phyloP scores from a whole-genome alignment of 2,888 invertebrate species.

The Hirtodrosophila cameraria region DNA sequence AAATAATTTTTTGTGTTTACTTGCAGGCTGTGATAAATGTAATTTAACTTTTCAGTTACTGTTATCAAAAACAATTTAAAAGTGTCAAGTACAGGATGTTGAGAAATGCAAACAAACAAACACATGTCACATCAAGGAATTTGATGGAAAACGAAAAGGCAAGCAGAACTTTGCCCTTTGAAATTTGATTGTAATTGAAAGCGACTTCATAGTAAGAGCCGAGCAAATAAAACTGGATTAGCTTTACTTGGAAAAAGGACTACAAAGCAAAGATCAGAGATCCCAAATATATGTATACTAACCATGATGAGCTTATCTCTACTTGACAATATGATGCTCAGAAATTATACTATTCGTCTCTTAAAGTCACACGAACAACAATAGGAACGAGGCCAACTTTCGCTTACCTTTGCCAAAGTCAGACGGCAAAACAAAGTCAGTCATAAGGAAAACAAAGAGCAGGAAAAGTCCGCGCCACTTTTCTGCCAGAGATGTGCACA shows the following conservation, averaged over 20 bases:
- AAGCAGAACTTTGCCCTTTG: slow-evolving; percentile 1
- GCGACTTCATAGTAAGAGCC: slow-evolving; percentile 8
- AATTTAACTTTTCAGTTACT: slow-evolving; percentile 39
- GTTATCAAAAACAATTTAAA: slow-evolving; percentile 28
- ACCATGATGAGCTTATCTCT: neutral
- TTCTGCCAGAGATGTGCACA: slow-evolving; percentile 10
- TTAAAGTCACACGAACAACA: neutral
- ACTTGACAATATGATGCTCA: neutral
- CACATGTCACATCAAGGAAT: slow-evolving; percentile 12
- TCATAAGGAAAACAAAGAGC: slow-evolving; percentile 16
- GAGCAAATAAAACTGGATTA: slow-evolving; percentile 13
- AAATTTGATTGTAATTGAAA: slow-evolving; percentile 40
- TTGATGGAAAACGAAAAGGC: slow-evolving; percentile 1
- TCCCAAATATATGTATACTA: neutral
- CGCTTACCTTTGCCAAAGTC: slow-evolving; percentile 4
- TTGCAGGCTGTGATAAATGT: slow-evolving; percentile 24
- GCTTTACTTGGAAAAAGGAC: neutral
- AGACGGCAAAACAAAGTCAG: slow-evolving; percentile 10
- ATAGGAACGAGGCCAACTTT: slow-evolving; percentile 7
- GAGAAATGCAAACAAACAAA: neutral
- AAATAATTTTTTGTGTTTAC: slow-evolving; percentile 15
- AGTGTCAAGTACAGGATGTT: slow-evolving; percentile 35
- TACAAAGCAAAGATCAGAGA: slow-evolving; percentile 17
- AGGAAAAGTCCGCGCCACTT: neutral
- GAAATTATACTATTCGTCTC: neutral